Evolutionary conservation across 2,888 invertebrate species (phyloP).

Genomic region (Torymus auratus): DNA sequence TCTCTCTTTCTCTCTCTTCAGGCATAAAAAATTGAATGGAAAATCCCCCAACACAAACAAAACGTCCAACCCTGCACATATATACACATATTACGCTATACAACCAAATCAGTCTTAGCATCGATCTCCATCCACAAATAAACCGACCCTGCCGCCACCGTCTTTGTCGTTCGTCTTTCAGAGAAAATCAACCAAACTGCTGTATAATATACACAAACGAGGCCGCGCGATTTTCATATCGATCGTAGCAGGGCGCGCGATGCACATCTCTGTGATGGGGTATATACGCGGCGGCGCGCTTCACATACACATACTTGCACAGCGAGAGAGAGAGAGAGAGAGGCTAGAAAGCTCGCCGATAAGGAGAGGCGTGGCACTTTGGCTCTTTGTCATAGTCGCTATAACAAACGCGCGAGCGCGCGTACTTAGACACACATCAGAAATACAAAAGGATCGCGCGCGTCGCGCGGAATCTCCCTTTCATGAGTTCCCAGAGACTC

Average conservation of each 20-base stretch:
- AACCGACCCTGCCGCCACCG: no score
- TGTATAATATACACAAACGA: constrained; percentile 11
- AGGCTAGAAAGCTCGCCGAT: constrained; percentile 11
- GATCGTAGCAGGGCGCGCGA: constrained; percentile 30
- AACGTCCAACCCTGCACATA: no score
- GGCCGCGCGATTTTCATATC: constrained; percentile 51
- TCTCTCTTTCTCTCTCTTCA: no score
- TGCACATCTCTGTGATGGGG: not conserved
- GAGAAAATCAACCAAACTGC: constrained; percentile 12
- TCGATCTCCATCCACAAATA: no score
- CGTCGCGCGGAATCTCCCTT: no score
- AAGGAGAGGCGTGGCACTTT: constrained; percentile 42
- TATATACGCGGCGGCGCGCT: not conserved
- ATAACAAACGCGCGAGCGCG: not conserved
- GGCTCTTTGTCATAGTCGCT: constrained; percentile 2
- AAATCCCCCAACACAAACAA: no score
- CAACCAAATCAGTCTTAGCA: no score
- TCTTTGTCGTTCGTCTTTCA: not conserved
- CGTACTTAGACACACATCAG: not conserved
- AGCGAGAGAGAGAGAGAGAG: constrained; percentile 4
- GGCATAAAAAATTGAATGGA: no score
- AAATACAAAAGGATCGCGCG: constrained; percentile 14
- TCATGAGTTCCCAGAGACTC: no score
- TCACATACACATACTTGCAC: not conserved
- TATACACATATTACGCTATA: no score